Evolutionary conservation across 2,797 vertebrate species (phyloP), one percentile per base, ranked within the genome.

Genomic region (Xenops minutus): DNA sequence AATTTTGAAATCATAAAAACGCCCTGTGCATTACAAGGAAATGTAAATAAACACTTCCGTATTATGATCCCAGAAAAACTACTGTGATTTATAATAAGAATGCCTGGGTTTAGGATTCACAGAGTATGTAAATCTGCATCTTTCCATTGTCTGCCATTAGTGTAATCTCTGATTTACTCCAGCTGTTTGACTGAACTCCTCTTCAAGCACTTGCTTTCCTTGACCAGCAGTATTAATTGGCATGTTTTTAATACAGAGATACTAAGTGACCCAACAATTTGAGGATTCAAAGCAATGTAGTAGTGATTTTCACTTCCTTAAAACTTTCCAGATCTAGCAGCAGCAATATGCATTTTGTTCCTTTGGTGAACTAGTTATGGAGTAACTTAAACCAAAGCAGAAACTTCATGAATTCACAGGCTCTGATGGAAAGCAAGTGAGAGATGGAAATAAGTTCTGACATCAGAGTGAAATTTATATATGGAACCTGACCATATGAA

Each of bases 111-210:
- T 90, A 48, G 58, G 64, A 92, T 93, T 83, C 56, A 39, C 69
- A 88, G 48, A 58, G 82, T 63, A 72, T 83, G 64, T 94, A 93
- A 92, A 93, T 92, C 72, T 85, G 48, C 58, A 83, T 92, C 46
- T 49, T 91, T 83, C 62, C 58, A 84, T 89, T 96, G 72, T 93
- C 78, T 94, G 56, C 26, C 58, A 49, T 77, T 86, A 46, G 54
- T 89, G 49, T 90, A 88, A 67, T 91, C 91, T 77, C 68, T 95
- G 89, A 92, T 92, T 94, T 95, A 89, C 62, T 82, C 68, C 87
- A 93, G 87, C 76, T 91, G 75, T 83, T 91, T 85, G 4, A 58
- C 54, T 52, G 41, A 55, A 62, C 54, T 77, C 51, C 32, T 41
- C 44, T 89, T 80, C 36, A 64, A 92, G 41, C 66, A 77, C 44